Evolutionary conservation across 2,888 invertebrate genomes (phyloP).

Genomic region (Steinernema carpocapsae): DNA sequence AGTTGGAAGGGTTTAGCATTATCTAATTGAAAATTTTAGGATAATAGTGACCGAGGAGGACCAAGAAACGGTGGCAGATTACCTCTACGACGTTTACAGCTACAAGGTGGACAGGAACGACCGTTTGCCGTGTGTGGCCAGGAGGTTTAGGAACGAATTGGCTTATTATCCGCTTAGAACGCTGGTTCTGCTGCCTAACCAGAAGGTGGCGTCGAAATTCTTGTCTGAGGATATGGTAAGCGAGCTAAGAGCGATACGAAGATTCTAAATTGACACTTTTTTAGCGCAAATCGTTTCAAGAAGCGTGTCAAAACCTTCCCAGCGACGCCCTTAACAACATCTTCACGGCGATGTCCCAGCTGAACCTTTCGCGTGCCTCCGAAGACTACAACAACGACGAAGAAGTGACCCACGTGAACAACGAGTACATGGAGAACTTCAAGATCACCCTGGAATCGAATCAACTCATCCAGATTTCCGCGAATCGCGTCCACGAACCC

Average conservation of each 20-base stretch:
- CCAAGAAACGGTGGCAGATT: constrained; percentile 15
- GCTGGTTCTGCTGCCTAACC: constrained; percentile 5
- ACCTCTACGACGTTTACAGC: not conserved
- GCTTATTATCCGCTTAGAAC: not conserved
- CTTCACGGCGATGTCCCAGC: not conserved
- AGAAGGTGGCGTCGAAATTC: not conserved
- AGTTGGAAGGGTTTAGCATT: not conserved
- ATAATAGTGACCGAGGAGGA: not conserved
- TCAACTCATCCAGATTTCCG: not conserved
- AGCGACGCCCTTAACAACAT: constrained; percentile 2
- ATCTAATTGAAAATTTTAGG: not conserved
- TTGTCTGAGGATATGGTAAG: not conserved
- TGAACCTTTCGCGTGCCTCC: not conserved
- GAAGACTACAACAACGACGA: not conserved
- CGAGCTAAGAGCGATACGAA: too few species aligned
- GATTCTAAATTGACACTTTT: not conserved
- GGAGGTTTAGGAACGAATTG: not conserved
- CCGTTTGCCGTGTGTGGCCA: not conserved
- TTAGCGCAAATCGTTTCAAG: not conserved
- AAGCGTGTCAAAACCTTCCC: constrained; percentile 11
- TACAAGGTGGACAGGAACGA: not conserved
- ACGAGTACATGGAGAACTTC: constrained; percentile 6
- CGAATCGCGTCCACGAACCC: not conserved
- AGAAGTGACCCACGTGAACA: not conserved
- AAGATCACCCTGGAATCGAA: constrained; percentile 14